Conservation (phyloP, 2,888 invertebrate genomes). For the Morpho deidamia region DNA sequence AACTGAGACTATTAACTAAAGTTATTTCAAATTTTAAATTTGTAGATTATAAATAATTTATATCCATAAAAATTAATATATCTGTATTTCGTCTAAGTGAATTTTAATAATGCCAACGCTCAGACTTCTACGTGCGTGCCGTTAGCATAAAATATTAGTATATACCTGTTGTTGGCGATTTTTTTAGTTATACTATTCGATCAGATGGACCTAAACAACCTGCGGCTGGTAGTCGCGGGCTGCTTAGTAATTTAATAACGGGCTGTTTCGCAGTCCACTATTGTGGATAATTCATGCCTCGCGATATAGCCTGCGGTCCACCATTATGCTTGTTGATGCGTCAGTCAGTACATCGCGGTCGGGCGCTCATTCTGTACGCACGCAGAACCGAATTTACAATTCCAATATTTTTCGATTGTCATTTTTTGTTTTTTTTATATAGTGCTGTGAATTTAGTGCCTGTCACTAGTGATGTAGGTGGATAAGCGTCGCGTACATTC, state of each 20-base stretch:
- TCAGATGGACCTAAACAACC: not conserved
- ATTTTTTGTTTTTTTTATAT: conserved; percentile 25
- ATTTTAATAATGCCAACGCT: too few species aligned
- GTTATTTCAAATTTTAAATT: too few species aligned
- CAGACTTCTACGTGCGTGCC: too few species aligned
- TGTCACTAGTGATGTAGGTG: conserved; percentile 25
- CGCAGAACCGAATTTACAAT: conserved; percentile 24
- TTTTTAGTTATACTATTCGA: too few species aligned
- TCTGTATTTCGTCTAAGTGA: too few species aligned
- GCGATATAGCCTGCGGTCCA: conserved; percentile 40
- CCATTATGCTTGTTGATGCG: conserved; percentile 47
- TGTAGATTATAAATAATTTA: too few species aligned
- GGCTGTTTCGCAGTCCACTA: conserved; percentile 47
- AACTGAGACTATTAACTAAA: too few species aligned
- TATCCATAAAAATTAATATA: too few species aligned
- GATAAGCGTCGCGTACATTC: conserved; percentile 17
- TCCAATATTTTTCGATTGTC: conserved; percentile 1
- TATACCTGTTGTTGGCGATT: too few species aligned
- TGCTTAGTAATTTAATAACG: conserved; percentile 62
- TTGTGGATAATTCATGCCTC: conserved; percentile 58
- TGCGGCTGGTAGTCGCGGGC: conserved; percentile 31
- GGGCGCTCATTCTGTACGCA: conserved; percentile 45
- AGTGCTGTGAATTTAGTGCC: conserved; percentile 22
- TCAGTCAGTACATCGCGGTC: conserved; percentile 37
- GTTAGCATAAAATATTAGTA: too few species aligned